Evolutionary conservation across 2,113 vertebrate species (phyloP).

Genomic region (Oophaga pumilio): DNA sequence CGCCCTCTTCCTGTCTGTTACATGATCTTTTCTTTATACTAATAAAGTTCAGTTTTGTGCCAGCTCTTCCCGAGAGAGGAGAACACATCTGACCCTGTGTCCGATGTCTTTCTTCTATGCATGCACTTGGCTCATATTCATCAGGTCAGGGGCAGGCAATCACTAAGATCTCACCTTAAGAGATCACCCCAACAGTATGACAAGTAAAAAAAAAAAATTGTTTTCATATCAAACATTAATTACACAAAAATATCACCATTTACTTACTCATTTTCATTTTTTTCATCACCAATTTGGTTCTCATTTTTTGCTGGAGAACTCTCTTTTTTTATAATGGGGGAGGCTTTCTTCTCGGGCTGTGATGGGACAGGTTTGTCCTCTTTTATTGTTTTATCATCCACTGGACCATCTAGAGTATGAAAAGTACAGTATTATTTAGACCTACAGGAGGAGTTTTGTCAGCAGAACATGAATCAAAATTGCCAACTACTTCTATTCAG

Average conservation of each 20-base stretch:
- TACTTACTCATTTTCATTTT: slow-evolving; percentile 15
- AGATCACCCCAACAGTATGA: too few relatives aligned
- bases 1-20: too few relatives aligned
- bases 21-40: too few relatives aligned
- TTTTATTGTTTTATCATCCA: not conserved
- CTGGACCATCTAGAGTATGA: slow-evolving; percentile 20
- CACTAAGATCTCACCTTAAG: too few relatives aligned
- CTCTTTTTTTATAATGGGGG: not conserved
- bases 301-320: not conserved
- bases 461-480: not conserved
- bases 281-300: not conserved
- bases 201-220: not conserved
- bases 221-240: not conserved
- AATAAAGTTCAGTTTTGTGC: too few relatives aligned
- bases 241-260: not conserved
- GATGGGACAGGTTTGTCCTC: not conserved
- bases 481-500: not conserved
- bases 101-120: too few relatives aligned
- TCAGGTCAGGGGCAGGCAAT: too few relatives aligned
- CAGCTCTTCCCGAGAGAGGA: too few relatives aligned
- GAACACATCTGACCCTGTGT: too few relatives aligned
- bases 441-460: not conserved
- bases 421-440: not conserved
- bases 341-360: not conserved
- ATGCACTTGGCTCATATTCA: too few relatives aligned